Percentiles rank a stretch among this genome's conserved stretches.
These are phyloP conservation scores for Calyptommatus sinebrachiatus DNA, from an alignment of 2,113 vertebrate genomes.

Conservation along the genomic window DNA sequence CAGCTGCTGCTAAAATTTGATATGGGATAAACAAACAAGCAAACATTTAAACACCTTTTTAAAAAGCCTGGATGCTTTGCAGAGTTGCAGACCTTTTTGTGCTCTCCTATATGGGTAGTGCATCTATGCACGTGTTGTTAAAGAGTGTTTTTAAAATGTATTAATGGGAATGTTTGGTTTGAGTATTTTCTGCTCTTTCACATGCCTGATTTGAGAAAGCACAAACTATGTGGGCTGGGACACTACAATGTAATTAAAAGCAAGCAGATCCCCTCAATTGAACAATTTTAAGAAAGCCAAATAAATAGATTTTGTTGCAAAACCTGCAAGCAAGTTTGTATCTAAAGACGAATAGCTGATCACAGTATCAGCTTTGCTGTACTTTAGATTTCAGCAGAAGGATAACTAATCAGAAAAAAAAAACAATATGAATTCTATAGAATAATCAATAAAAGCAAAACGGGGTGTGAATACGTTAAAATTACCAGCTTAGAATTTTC, in stretches of 20 bases:
- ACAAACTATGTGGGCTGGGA: no score
- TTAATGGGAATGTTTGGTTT: neutral
- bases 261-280: rapidly evolving
- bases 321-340: no score
- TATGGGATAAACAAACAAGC: rapidly evolving
- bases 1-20: neutral
- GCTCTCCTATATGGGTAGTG: no score
- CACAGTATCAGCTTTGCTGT: no score
- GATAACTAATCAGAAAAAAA: neutral
- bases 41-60: neutral
- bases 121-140: neutral
- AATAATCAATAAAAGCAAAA: neutral
- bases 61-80: no score
- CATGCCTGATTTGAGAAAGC: neutral
- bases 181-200: rapidly evolving
- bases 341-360: no score
- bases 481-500: rapidly evolving
- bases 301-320: neutral
- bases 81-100: no score
- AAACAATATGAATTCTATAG: neutral
- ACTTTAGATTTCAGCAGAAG: no score
- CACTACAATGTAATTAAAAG: rapidly evolving
- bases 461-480: neutral
- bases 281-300: neutral
- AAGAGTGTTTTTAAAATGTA: neutral